Percentiles rank a stretch among this genome's conserved stretches.
These are phyloP conservation scores for Sycophila sp. DNA, from an alignment of 1,140 invertebrate species.

Conservation along the genomic window DNA sequence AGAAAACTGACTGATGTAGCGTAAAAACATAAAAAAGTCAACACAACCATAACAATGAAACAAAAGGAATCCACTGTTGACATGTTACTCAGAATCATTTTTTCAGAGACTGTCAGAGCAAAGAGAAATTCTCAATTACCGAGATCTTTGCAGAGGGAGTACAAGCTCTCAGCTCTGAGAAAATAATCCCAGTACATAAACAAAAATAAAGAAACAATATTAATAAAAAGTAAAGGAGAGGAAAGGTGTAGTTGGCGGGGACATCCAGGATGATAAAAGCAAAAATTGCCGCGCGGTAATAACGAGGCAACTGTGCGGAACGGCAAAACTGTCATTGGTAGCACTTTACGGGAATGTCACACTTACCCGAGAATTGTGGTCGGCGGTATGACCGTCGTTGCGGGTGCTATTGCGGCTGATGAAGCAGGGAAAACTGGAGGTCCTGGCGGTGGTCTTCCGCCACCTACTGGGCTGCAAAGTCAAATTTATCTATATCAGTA, in stretches of 20 bases:
- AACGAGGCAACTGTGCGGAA: neutral
- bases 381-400: slow-evolving; percentile 53
- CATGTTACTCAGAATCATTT: too few species aligned
- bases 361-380: slow-evolving; percentile 48
- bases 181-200: too few species aligned
- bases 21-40: slow-evolving; percentile 19
- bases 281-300: neutral
- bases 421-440: slow-evolving; percentile 64
- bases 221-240: neutral
- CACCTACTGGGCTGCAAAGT: slow-evolving; percentile 53
- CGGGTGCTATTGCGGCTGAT: slow-evolving; percentile 54
- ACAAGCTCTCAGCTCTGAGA: too few species aligned
- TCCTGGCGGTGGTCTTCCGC: slow-evolving; percentile 60
- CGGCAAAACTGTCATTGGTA: neutral
- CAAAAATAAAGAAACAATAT: neutral
- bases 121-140: slow-evolving; percentile 8
- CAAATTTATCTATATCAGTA: slow-evolving; percentile 7
- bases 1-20: neutral
- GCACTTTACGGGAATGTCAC: neutral
- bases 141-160: too few species aligned
- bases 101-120: too few species aligned
- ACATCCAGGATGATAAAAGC: neutral
- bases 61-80: too few species aligned
- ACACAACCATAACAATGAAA: slow-evolving; percentile 31
- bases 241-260: neutral